phyloP scores from a whole-genome alignment of 2,113 vertebrate species.

The Mirza zaza region DNA sequence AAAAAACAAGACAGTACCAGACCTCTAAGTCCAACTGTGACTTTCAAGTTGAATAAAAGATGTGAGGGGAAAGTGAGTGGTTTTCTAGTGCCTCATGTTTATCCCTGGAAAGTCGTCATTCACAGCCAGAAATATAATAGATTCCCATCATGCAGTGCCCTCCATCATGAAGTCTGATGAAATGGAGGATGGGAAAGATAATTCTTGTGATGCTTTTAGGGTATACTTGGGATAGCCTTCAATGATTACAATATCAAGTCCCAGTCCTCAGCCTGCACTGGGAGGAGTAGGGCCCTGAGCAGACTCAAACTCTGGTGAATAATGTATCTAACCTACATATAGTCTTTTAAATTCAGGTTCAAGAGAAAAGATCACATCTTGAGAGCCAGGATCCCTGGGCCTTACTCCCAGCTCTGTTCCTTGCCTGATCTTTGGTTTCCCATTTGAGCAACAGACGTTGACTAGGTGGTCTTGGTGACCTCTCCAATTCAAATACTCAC shows the following conservation, averaged over 20 bases:
- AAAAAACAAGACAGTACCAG: neutral
- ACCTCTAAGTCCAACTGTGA: conserved; percentile 6
- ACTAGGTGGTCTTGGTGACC: neutral
- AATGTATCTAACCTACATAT: neutral
- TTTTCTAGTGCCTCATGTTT: neutral
- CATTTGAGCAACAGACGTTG: neutral
- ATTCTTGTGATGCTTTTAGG: neutral
- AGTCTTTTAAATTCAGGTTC: neutral
- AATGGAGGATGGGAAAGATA: neutral
- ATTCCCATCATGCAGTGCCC: neutral
- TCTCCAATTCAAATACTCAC: conserved; percentile 8
- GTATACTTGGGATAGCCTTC: neutral
- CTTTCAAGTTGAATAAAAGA: neutral
- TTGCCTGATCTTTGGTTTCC: neutral
- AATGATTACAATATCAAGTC: neutral
- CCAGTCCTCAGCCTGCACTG: neutral
- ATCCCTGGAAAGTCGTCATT: neutral
- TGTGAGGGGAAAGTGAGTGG: neutral
- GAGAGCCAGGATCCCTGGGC: neutral
- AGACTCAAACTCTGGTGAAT: neutral
- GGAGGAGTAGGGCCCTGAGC: neutral
- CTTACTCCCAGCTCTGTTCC: neutral
- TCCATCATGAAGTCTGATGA: neutral
- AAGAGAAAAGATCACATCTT: neutral
- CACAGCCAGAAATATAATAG: neutral